Evolutionary conservation across 2,888 invertebrate genomes (phyloP), one percentile per base, ranked within the genome.

Genomic region (Heterodera filipjevi): DNA sequence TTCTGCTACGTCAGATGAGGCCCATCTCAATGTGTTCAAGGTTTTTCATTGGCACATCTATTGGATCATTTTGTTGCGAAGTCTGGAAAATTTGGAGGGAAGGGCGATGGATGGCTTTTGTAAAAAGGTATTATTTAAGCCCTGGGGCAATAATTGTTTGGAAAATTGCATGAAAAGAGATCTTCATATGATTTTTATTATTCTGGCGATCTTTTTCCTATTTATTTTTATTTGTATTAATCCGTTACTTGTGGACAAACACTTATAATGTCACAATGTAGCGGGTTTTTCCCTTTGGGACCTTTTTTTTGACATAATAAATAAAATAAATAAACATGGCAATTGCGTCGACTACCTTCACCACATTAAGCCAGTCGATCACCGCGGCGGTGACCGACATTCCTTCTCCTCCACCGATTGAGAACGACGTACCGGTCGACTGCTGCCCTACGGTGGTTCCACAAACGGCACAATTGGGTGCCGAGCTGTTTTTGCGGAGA

Each of bases 21-120:
- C 35, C 68, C 68, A 68, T 68, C 3, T 68, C 68, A 19, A 68
- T 68, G 5, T 68, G 68, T 33, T 68, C 68, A 33, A 59, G 10
- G 6, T n/a, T 10, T 59, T 59, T 27, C 6, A 8, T 59, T 10
- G 27, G 59, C 3, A n/a, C 5, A 27, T 22, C 10, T 27, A 22
- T 22, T 10, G n/a, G 59, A n/a, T 59, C 59, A 59, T 59, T 59
- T 59, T 59, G 59, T 12, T 59, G 59, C 8, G 59, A 8, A 59
- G 10, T 59, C 59, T 59, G 59, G n/a, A n/a, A n/a, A 59, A 59
- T n/a, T 59, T n/a, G n/a, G 27, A 59, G 6, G 39, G 39, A 39
- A 12, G 39, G 39, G 39, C 12, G 12, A 39, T 39, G 6, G 2
- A 12, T 39, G 8, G 12, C 39, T 53, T n/a, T n/a, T n/a, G n/a